Conservation (phyloP, 2,113 vertebrate species). For the Phasianus colchicus region DNA sequence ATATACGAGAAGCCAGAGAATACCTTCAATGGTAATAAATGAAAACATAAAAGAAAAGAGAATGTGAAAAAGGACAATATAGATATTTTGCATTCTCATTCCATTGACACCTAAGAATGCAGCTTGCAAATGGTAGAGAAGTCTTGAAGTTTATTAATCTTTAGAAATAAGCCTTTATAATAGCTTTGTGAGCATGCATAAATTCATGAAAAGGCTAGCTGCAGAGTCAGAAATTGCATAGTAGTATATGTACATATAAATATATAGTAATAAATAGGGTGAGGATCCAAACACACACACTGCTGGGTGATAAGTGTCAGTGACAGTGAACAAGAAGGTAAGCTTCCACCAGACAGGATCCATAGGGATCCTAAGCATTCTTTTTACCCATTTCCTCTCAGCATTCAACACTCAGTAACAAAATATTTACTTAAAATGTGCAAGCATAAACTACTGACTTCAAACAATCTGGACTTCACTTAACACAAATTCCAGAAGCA, state of each 20-base stretch:
- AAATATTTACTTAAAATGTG: neutral
- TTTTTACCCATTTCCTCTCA: neutral
- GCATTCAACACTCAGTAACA: neutral
- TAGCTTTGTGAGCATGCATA: neutral
- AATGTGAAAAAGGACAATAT: neutral
- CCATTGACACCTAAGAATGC: neutral
- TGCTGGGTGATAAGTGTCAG: neutral
- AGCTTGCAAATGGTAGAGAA: neutral
- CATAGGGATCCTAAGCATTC: neutral
- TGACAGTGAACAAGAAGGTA: neutral
- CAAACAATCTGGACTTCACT: neutral
- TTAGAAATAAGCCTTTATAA: neutral
- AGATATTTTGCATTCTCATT: neutral
- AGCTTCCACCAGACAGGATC: neutral
- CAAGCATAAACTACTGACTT: neutral
- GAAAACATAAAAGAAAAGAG: neutral
- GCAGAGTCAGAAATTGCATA: neutral
- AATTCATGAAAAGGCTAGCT: neutral
- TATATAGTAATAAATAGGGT: neutral
- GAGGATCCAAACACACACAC: neutral
- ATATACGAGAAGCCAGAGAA: neutral
- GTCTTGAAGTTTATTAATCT: neutral
- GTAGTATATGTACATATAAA: neutral
- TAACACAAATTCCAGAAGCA: neutral
- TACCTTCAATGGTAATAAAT: neutral